Base-by-base conservation (phyloP, 2,113 vertebrate genomes). In the Hyperopisus bebe region DNA sequence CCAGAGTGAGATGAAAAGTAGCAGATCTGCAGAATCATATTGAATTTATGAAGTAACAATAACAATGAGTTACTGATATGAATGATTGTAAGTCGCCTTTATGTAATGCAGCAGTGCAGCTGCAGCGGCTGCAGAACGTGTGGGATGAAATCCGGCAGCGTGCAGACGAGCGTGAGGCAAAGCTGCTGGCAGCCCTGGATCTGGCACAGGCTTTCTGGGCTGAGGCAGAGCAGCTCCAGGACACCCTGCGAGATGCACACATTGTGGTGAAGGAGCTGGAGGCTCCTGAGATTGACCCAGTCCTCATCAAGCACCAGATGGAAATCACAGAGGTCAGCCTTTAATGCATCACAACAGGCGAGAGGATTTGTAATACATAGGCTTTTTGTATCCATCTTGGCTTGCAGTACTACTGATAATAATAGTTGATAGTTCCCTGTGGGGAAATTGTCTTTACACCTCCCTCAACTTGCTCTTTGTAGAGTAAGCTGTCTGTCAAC, bases 301-400 rank as follows among this genome's bases (percentile, higher is more conserved):
- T 98, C 31, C 98, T 99, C 95, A 99, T 99, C 95, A 99, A 99
- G 90, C 98, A 99, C 90, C 98, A 99, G 92, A 97, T 99, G 31
- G 98, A 99, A 91, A 98, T 98, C 0, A 98, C 98, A 42, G 87
- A 74, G 39, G 47, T 51, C 24, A n/a, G 66, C 48, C 7, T 77
- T 46, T 27, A 62, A 86, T 2, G 55, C 39, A 62, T 35, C 70
- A 77, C 70, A 17, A 35, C 31, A 5, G 35, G 70, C 70, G 2
- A 31, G n/a, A 62, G 24, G 58, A n/a, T 10, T n/a, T n/a, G 21
- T 62, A n/a, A n/a, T n/a, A n/a, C 58, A 62, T n/a, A 4, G 62
- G 62, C 62, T 66, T 27, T 66, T 27, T 66, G 62, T 27, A 66
- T 66, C 58, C 2, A n/a, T 66, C 58, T 66, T 0, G n/a, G 58